Evolutionary conservation across 2,797 vertebrate species (phyloP).

Genomic region (Pangasius macronema): DNA sequence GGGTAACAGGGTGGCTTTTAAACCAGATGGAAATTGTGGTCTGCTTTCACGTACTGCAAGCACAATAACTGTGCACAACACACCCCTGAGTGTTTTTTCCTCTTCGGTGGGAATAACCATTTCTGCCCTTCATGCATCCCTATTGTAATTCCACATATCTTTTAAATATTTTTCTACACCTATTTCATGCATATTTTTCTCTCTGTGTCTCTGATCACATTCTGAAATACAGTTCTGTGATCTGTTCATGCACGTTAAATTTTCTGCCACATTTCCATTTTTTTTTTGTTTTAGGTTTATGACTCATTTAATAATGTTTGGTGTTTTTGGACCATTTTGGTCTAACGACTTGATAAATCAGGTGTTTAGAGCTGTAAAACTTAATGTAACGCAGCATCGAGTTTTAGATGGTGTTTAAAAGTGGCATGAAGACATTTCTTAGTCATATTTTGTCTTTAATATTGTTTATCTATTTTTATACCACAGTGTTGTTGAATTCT

Average conservation of each 20-base stretch:
- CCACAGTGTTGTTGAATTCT: too few species aligned
- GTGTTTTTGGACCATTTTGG: background rate
- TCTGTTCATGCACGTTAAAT: background rate
- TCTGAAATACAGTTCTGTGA: background rate
- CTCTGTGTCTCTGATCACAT: background rate
- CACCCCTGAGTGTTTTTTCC: background rate
- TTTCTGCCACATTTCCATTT: background rate
- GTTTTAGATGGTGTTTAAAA: background rate
- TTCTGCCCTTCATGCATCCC: background rate
- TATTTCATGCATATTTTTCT: background rate
- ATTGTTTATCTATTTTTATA: background rate
- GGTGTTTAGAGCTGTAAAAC: background rate
- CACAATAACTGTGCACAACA: background rate
- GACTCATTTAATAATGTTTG: background rate
- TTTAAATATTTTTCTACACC: background rate
- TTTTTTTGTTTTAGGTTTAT: too few species aligned
- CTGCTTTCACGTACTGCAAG: background rate
- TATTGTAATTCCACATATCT: background rate
- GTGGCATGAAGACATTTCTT: background rate
- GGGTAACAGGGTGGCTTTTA: constrained; percentile 61
- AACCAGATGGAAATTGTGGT: background rate
- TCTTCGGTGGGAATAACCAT: background rate
- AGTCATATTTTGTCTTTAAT: background rate
- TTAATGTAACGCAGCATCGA: too few species aligned
- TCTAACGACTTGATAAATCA: background rate